Base-by-base conservation (phyloP, 2,113 vertebrate species). In the Neolamprologus hecqui region DNA sequence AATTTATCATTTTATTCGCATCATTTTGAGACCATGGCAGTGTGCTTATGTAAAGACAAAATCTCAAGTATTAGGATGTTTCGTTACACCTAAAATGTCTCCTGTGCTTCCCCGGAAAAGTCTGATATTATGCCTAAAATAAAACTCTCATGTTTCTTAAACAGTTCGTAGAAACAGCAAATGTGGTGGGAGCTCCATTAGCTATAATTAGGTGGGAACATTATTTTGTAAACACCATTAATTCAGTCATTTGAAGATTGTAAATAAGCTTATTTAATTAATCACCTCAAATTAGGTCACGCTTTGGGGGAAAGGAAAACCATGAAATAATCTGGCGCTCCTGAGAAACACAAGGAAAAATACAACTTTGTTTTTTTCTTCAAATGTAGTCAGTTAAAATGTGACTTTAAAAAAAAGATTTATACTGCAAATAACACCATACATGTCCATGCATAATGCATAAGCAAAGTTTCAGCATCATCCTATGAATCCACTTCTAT, bases 181-280 rank as follows among this genome's bases (percentile, higher is more conserved):
- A 49, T 58, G 54, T 40, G 0, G 2, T 3, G 17, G 23, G 21
- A 40, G 49, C 26, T 37, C 49, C 14, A 35, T 31, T 14, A 7
- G 21, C 37, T 85, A 68, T 87, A 57, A 40, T 58, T 31, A 51
- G n/a, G 17, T 9, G 19, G 81, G 23, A 84, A 17, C 28, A 53
- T 77, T 40, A 81, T 77, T 89, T 51, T 33, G 60, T 75, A 86
- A 81, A 90, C 82, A 77, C 9, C 11, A 33, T 55, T 81, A 60
- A 73, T 45, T 60, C n/a, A 47, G 10, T 31, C 10, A 12, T 55
- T 81, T 42, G 21, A 57, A 35, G 19, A 12, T 26, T 0, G 68
- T 80, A 73, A 80, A 77, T 54, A 47, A 35, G 33, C 6, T 28
- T 47, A 26, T 33, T 37, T 11, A 21, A 47, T 85, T 23, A 80